Evolutionary conservation across 2,888 invertebrate species (phyloP), one percentile per base, ranked within the genome.

Genomic region (Thymelicus sylvestris): DNA sequence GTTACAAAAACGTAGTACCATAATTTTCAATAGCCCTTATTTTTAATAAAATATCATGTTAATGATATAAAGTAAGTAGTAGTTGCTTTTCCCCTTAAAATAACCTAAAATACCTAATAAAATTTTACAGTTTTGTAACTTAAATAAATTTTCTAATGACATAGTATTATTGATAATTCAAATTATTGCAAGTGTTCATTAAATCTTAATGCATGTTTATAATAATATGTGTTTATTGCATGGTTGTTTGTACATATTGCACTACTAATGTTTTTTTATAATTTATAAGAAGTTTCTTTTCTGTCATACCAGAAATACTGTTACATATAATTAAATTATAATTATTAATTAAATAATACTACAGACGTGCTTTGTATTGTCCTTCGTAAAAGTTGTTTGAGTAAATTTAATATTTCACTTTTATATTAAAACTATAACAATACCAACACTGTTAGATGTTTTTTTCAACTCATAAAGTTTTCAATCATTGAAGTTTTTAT

Each of bases 281-380:
- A 3, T 31, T 2, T 31, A 5, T 31, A 31, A 31, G 31, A 2
- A 31, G 31, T 31, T 31, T 2, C 31, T 31, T 44, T 10, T 44
- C 10, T 44, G 44, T 44, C 12, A 3, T 12, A 44, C 1, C 44
- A 0, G 8, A 44, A 44, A 44, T 44, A 12, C 12, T 44, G 1
- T 10, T 44, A 12, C 41, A 8, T 41, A 41, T 44, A 10, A 19
- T 19, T 19, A 19, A 19, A 19, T 19, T 12, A 44, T 44, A 41
- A 41, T n/a, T n/a, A 41, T 41, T 41, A 41, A 41, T 41, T 41
- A 47, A 24, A 12, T 24, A 44, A 7, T 41, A 44, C 19, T 10
- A 15, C 7, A 64, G 38, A 24, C 7, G 79, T 85, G 82, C 81
- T 73, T 85, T 86, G 87, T 88, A 88, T 87, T 78, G 87, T 88